Base-by-base conservation (phyloP, 1,140 invertebrate species). In the Ruditapes philippinarum region DNA sequence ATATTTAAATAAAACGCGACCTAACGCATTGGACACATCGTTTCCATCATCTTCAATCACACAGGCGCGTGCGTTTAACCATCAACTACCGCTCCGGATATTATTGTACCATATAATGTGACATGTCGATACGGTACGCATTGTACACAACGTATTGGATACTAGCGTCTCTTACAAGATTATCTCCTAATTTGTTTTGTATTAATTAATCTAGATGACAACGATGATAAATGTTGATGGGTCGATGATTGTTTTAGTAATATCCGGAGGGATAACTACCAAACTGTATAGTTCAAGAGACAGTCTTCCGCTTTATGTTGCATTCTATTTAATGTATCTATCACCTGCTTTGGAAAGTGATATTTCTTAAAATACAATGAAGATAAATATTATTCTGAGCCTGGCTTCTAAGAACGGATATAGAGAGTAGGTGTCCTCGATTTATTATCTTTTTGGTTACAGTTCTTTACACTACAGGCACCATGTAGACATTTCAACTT, bases 141-240 rank as follows among this genome's bases (percentile, higher is more conserved):
- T 54, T 36, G 74, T 28, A 25, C 31, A 54, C 9, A 54, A 19
- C 74, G 54, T 54, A 78, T 25, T 33, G 49, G n/a, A 31, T 51
- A 54, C n/a, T 9, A 49, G 74, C 54, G 74, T 78, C 74, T 54
- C n/a, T 78, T 51, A 51, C 74, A 78, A 40, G 33, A 5, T 78
- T 78, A 49, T 78, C 25, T 54, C 45, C 74, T 51, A 51, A 78
- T 78, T 78, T 78, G 74, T 78, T 78, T 78, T 78, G 45, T 49
- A 78, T 78, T 78, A 78, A 78, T 78, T 78, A 78, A 78, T 78
- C 28, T n/a, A 19, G 74, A 78, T 33, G 74, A 78, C 49, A 78
- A 78, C 49, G 74, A 78, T 78, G 74, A 78, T 78, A 54, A 78
- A 78, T 78, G 74, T 36, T 78, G 74, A 51, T 54, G 74, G 28